phyloP scores from a whole-genome alignment of 1,140 invertebrate species.

The Fopius arisanus region DNA sequence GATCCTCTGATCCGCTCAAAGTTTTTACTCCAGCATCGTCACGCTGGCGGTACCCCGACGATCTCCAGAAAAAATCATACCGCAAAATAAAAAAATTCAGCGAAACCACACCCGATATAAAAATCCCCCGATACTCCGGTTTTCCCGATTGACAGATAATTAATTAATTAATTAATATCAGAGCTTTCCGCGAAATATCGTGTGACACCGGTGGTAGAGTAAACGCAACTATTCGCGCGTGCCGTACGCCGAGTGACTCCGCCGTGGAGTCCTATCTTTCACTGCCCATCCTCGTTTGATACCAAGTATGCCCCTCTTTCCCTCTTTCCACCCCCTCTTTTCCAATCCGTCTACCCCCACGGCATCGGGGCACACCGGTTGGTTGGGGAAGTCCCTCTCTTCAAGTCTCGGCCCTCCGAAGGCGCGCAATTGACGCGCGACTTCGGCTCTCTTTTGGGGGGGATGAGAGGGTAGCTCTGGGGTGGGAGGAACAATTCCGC shows the following conservation, averaged over 20 bases:
- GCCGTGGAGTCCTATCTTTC: constrained; percentile 10
- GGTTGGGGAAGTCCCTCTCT: constrained; percentile 2
- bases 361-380: constrained; percentile 25
- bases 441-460: constrained; percentile 36
- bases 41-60: too few species aligned
- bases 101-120: too few species aligned
- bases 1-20: too few species aligned
- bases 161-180: too few species aligned
- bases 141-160: too few species aligned
- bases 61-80: too few species aligned
- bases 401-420: constrained; percentile 25
- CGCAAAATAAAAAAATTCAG: too few species aligned
- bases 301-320: constrained; percentile 9
- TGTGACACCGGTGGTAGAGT: constrained; percentile 35
- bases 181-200: constrained; percentile 25
- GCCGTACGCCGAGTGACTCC: constrained; percentile 8
- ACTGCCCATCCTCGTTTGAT: constrained; percentile 5
- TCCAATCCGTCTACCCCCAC: constrained; percentile 16
- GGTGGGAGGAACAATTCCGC: constrained; percentile 29
- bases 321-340: constrained; percentile 18
- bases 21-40: too few species aligned
- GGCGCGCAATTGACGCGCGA: constrained; percentile 42
- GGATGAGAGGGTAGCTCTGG: constrained; percentile 7
- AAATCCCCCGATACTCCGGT: too few species aligned
- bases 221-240: constrained; percentile 40